phyloP scores from a whole-genome alignment of 2,797 vertebrate genomes.

The Coregonus ussuriensis region DNA sequence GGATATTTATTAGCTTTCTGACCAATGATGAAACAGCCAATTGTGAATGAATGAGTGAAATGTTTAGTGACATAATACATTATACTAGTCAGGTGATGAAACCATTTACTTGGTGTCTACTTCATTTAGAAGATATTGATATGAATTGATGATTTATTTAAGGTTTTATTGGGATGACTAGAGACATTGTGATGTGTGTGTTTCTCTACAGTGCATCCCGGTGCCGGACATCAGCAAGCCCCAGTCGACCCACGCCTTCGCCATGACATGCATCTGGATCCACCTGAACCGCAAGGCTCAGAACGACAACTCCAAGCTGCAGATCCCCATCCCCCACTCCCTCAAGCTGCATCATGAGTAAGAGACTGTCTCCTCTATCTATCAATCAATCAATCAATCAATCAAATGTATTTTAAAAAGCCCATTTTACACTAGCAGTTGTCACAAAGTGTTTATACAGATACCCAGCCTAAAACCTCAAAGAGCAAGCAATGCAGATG shows the following conservation, averaged over 20 bases:
- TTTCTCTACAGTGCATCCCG: constrained; percentile 88
- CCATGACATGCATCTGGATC: constrained; percentile 99
- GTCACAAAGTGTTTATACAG: too few species aligned
- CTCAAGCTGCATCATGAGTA: constrained; percentile 97
- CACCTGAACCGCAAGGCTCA: constrained; percentile 98
- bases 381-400: too few species aligned
- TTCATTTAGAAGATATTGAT: background rate
- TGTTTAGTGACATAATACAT: too few species aligned
- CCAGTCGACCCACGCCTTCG: constrained; percentile 97
- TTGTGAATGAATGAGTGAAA: too few species aligned
- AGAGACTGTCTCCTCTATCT: constrained; percentile 34
- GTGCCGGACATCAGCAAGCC: constrained; percentile 99
- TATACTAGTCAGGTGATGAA: too few species aligned
- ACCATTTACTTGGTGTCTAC: too few species aligned
- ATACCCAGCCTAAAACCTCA: too few species aligned
- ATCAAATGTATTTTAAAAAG: too few species aligned
- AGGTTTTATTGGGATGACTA: background rate
- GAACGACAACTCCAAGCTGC: constrained; percentile 93
- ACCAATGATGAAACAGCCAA: too few species aligned
- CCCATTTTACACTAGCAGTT: too few species aligned
- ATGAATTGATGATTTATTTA: background rate
- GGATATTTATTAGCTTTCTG: too few species aligned
- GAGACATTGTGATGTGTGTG: background rate
- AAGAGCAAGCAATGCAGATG: too few species aligned
- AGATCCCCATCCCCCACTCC: constrained; percentile 98